Percentiles rank a stretch among this genome's conserved stretches.
phyloP scores from a whole-genome alignment of 2,888 invertebrate species.

The Nasonovia ribisnigri region DNA sequence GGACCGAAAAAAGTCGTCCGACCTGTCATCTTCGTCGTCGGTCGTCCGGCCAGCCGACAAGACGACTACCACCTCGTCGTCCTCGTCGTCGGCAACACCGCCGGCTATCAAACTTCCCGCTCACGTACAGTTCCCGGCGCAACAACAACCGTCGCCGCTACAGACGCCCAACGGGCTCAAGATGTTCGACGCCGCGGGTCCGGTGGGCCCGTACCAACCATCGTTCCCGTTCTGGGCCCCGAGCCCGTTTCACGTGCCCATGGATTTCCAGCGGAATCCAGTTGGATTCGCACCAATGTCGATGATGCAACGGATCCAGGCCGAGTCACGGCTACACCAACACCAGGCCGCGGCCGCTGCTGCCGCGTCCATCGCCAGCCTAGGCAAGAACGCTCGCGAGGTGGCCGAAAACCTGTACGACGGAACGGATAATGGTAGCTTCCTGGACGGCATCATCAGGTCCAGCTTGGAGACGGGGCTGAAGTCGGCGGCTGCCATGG shows the following conservation, averaged over 20 bases:
- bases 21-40: constrained; percentile 68
- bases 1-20: constrained; percentile 47
- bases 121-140: constrained; percentile 71
- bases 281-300: constrained; percentile 68
- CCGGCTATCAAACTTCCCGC: constrained; percentile 80
- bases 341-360: constrained; percentile 65
- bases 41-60: constrained; percentile 72
- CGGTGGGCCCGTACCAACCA: constrained; percentile 71
- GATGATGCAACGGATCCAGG: constrained; percentile 52
- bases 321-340: constrained; percentile 66
- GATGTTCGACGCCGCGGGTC: constrained; percentile 70
- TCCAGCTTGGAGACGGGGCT: constrained; percentile 83
- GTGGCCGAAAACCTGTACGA: constrained; percentile 78
- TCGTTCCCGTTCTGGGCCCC: constrained; percentile 87
- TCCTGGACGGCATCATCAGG: constrained; percentile 86
- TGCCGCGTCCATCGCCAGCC: constrained; percentile 67
- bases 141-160: constrained; percentile 78
- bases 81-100: constrained; percentile 71
- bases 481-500: constrained; percentile 57
- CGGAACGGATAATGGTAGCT: constrained; percentile 79
- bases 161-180: constrained; percentile 76
- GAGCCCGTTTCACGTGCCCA: constrained; percentile 74
- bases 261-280: constrained; percentile 79
- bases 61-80: constrained; percentile 70
- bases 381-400: constrained; percentile 73